A percentile compares a stretch with the other conserved stretches of the same genome.
phyloP scores from a whole-genome alignment of 2,888 invertebrate species.

The Eubasilissa splendida region DNA sequence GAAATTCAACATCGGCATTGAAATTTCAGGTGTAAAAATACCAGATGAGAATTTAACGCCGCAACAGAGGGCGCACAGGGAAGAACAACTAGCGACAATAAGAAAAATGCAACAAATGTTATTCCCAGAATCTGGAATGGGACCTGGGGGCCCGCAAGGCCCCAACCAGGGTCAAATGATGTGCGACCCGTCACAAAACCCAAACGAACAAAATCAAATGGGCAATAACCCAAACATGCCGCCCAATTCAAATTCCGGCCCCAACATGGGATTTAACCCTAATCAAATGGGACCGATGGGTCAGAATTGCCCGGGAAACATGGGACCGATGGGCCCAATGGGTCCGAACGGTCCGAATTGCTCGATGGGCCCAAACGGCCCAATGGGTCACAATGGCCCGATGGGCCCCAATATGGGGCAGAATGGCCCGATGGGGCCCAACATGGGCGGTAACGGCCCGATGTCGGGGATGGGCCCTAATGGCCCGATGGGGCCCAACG shows the following conservation, averaged over 20 bases:
- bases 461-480: conserved; percentile 64
- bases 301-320: conserved; percentile 50
- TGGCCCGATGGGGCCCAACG: conserved; percentile 61
- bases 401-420: conserved; percentile 67
- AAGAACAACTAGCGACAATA: conserved; percentile 92
- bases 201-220: conserved; percentile 65
- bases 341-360: conserved; percentile 65
- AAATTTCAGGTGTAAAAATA: conserved; percentile 82
- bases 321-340: conserved; percentile 62
- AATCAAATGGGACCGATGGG: conserved; percentile 66
- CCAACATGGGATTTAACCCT: conserved; percentile 61
- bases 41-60: conserved; percentile 97
- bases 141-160: conserved; percentile 62
- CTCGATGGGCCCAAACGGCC: conserved; percentile 66
- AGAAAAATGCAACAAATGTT: conserved; percentile 94
- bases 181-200: conserved; percentile 64
- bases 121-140: conserved; percentile 82
- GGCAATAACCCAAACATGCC: conserved; percentile 64
- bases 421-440: conserved; percentile 60
- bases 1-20: not conserved
- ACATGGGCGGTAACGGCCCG: conserved; percentile 58
- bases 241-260: conserved; percentile 60
- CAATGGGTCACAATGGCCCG: conserved; percentile 67
- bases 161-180: conserved; percentile 59
- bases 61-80: conserved; percentile 94